Base-by-base conservation (phyloP, 2,113 vertebrate genomes). In the Malurus melanocephalus region DNA sequence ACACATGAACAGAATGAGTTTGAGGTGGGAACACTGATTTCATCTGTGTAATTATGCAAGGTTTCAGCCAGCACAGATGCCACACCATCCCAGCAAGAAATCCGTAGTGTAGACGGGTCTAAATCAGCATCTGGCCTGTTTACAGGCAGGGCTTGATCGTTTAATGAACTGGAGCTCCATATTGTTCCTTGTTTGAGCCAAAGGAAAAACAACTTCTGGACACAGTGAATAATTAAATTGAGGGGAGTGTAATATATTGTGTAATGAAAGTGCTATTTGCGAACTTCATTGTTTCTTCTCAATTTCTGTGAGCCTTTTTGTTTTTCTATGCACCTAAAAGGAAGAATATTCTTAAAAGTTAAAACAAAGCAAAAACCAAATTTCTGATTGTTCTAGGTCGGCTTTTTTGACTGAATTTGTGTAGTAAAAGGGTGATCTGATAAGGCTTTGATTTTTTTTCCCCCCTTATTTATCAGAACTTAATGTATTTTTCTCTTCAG, bases 1-100 rank as follows among this genome's bases (percentile, higher is more conserved):
- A 9, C 23, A 10, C 7, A 2, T 2, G 27, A 66, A 45, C 48
- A 60, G 9, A 60, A 27, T 0, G 13, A 61, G 21, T 16, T 53
- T 2, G 19, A 79, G 75, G 81, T 89, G 53, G 45, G 62, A 81
- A 4, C 24, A 4, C 20, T 10, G 77, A 46, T 81, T 40, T 80
- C 60, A 26, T 83, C 1, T 0, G n/a, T 61, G 5, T 26, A 22
- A 26, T 92, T 68, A 48, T 0, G 0, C 56, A 52, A 79, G 38
- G 49, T 21, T 87, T 75, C 30, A 93, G 59, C 53, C 59, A 67
- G 88, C 66, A 60, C 75, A 79, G 71, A 81, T 91, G 82, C 56
- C 79, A 52, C 57, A 45, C 35, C 27, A 18, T 61, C 73, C 56
- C 80, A 72, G 49, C 35, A 55, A 45, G 65, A 89, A 68, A 56